Percentiles rank a stretch among this genome's conserved stretches.
Evolutionary conservation across 2,797 vertebrate genomes (phyloP).

Genomic region (Poecilia gillii): DNA sequence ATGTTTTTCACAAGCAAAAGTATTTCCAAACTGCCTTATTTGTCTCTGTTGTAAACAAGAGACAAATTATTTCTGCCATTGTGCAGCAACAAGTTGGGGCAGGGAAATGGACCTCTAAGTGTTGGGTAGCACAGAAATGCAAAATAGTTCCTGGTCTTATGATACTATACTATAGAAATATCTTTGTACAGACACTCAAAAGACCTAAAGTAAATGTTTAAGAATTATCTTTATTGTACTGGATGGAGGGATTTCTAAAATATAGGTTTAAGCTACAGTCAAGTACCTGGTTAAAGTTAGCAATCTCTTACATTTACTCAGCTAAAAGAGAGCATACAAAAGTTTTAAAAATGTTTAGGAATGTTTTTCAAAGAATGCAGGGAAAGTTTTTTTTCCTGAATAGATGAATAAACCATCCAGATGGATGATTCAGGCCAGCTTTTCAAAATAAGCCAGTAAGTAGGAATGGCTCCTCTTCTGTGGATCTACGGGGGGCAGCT

Average conservation of each 20-base stretch:
- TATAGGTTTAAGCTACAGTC: not conserved
- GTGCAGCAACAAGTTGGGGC: not conserved
- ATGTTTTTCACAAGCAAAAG: not conserved
- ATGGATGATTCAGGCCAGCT: not conserved
- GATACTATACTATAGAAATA: conserved; percentile 14
- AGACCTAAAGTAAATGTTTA: not conserved
- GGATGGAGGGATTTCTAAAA: not conserved
- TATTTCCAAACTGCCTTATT: not conserved
- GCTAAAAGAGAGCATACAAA: not conserved
- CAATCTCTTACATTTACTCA: not conserved
- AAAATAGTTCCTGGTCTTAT: conserved; percentile 35
- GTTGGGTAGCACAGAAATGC: conserved; percentile 38
- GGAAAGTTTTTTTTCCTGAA: not conserved
- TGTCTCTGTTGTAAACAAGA: not conserved
- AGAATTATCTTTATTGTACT: not conserved
- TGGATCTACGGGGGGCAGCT: conserved; percentile 5
- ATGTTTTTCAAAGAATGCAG: not conserved
- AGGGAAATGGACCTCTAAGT: not conserved
- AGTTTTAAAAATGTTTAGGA: not conserved
- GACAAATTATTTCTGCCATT: not conserved
- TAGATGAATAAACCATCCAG: conserved; percentile 8
- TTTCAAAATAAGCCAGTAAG: conserved; percentile 15
- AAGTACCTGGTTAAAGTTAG: not conserved
- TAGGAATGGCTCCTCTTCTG: not conserved
- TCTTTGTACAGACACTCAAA: not conserved